Conservation (phyloP, 2,113 vertebrate genomes). For the Zosterops japonicus region DNA sequence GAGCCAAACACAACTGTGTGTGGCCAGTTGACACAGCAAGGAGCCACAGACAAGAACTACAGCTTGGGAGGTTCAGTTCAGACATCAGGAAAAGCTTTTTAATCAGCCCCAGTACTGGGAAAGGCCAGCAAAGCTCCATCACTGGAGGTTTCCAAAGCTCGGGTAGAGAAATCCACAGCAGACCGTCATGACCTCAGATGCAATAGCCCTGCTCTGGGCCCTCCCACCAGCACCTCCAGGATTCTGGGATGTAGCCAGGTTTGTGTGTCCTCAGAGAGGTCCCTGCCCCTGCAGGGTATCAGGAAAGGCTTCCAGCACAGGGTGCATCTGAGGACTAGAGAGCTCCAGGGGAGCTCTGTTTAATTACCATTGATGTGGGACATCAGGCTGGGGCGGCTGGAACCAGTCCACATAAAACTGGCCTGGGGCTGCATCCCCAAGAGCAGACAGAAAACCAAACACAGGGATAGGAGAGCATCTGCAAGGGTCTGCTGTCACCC, state of each 20-base stretch:
- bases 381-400: not conserved
- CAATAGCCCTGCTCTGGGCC: not conserved
- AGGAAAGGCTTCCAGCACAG: not conserved
- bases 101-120: not conserved
- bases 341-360: not conserved
- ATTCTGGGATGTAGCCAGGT: not conserved
- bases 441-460: not conserved
- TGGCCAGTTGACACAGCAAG: not conserved
- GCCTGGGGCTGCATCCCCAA: not conserved
- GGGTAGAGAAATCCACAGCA: not conserved
- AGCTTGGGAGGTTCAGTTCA: not conserved
- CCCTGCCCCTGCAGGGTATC: not conserved
- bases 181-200: not conserved
- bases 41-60: not conserved
- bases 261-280: not conserved
- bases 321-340: not conserved
- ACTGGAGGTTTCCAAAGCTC: not conserved
- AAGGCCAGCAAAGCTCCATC: not conserved
- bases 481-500: not conserved
- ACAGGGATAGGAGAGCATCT: fast-evolving
- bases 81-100: not conserved
- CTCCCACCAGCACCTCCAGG: not conserved
- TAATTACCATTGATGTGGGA: not conserved
- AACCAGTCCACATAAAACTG: not conserved
- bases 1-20: not conserved